phyloP scores from a whole-genome alignment of 2,113 vertebrate species.

The Phalacrocorax carbo region DNA sequence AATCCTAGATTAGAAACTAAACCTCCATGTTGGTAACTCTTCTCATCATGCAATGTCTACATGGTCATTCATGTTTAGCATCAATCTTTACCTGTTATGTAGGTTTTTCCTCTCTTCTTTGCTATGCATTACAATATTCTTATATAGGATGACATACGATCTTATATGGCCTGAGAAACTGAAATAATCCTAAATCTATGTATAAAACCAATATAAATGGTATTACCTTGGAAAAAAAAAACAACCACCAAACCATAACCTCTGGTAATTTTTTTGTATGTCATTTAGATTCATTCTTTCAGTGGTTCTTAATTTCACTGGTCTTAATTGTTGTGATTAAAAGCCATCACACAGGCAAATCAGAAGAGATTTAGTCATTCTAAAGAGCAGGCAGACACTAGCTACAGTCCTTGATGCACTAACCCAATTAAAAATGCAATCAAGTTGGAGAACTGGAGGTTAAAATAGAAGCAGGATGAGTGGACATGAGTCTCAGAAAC shows the following conservation, averaged over 20 bases:
- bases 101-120: background rate
- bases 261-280: background rate
- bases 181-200: background rate
- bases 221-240: background rate
- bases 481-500: background rate
- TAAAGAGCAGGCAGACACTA: slow-evolving; percentile 5
- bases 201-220: background rate
- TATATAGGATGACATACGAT: background rate
- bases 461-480: slow-evolving; percentile 5
- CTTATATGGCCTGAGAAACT: background rate
- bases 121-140: background rate
- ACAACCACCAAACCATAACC: background rate
- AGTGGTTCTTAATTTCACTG: slow-evolving; percentile 9
- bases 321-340: slow-evolving; percentile 27
- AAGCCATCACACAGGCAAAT: background rate
- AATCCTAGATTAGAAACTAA: background rate
- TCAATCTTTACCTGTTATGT: background rate
- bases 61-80: background rate
- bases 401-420: background rate
- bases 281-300: background rate
- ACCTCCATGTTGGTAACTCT: background rate
- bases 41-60: background rate
- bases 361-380: background rate
- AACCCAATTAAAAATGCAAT: slow-evolving; percentile 53
- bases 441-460: slow-evolving; percentile 5